Evolutionary conservation across 2,797 vertebrate genomes (phyloP).

Genomic region (Pempheris klunzingeri): DNA sequence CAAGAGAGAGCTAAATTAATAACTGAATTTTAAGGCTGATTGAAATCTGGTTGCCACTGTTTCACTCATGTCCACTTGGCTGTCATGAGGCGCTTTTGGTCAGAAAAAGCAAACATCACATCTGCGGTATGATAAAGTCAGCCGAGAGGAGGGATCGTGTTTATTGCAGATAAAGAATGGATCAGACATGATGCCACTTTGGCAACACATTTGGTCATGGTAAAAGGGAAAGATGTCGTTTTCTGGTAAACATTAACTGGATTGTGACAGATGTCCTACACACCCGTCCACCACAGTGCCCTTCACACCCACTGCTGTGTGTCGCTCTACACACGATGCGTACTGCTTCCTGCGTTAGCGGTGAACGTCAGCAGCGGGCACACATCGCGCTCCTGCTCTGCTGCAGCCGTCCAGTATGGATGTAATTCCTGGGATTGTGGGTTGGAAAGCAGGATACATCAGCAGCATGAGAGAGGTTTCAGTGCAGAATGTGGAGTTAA

Average conservation of each 20-base stretch:
- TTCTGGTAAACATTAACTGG: no score
- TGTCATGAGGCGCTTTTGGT: not conserved
- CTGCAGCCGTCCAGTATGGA: slow-evolving; percentile 18
- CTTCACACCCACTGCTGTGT: not conserved
- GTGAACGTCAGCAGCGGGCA: not conserved
- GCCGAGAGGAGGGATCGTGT: not conserved
- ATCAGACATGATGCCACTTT: no score
- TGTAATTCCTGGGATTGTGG: slow-evolving; percentile 16
- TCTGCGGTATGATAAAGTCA: not conserved
- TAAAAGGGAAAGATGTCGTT: not conserved
- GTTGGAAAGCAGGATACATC: slow-evolving; percentile 3
- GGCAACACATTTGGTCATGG: not conserved
- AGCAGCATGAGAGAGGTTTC: slow-evolving; percentile 5
- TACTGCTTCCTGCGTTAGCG: not conserved
- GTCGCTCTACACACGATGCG: not conserved
- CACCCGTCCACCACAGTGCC: not conserved
- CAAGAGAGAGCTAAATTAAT: not conserved
- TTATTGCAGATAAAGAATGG: not conserved
- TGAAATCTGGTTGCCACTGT: not conserved
- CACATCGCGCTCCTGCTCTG: not conserved
- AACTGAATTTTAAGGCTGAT: not conserved
- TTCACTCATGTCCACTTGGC: not conserved
- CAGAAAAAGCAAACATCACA: no score
- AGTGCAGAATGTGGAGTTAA: slow-evolving; percentile 26
- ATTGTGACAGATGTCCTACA: no score